Conservation (phyloP, 2,888 invertebrate genomes). For the Polyommatus icarus region DNA sequence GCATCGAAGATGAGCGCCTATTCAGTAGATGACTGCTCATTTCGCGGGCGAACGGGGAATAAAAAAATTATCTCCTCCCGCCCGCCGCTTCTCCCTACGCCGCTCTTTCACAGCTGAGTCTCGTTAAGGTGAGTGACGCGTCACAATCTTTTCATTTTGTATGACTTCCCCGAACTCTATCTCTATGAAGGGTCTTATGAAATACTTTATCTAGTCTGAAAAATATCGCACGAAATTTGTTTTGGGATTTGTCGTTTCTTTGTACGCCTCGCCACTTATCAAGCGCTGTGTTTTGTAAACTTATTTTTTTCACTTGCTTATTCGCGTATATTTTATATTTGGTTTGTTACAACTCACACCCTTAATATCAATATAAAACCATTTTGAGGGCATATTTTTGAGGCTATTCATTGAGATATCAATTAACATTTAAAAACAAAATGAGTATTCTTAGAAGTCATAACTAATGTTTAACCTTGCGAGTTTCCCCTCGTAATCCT, state of each 20-base stretch:
- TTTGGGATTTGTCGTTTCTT: conserved; percentile 14
- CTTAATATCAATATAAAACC: too few species aligned
- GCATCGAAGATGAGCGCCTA: conserved; percentile 32
- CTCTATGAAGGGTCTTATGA: conserved; percentile 22
- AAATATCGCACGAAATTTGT: conserved; percentile 24
- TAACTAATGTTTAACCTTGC: too few species aligned
- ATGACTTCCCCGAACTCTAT: conserved; percentile 30
- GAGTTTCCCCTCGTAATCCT: too few species aligned
- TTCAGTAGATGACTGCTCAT: conserved; percentile 34
- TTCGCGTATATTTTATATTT: background rate
- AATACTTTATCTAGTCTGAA: conserved; percentile 29
- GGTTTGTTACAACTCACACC: background rate
- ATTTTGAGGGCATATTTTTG: too few species aligned
- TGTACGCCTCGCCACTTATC: background rate
- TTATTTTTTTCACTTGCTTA: background rate
- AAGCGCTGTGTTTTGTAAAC: background rate
- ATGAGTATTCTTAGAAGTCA: too few species aligned
- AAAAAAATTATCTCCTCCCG: conserved; percentile 33
- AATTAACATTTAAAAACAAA: too few species aligned
- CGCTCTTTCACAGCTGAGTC: conserved; percentile 33
- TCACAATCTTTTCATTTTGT: conserved; percentile 30
- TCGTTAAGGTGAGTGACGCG: conserved; percentile 34
- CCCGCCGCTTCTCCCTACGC: background rate
- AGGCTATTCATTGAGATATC: too few species aligned
- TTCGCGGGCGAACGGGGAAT: conserved; percentile 29